phyloP scores from a whole-genome alignment of 2,888 invertebrate species.

The Mesoligia furuncula region DNA sequence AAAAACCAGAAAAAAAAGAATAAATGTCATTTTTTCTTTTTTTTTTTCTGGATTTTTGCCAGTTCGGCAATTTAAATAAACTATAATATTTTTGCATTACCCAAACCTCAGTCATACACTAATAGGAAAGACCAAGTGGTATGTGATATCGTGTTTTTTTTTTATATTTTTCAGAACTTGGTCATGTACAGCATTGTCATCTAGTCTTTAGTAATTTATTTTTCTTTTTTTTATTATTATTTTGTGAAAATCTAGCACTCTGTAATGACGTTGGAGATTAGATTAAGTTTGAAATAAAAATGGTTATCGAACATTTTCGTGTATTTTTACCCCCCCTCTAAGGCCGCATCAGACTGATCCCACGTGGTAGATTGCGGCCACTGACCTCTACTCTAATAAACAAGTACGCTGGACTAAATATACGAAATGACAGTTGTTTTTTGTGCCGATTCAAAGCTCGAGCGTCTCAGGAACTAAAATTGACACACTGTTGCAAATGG shows the following conservation, averaged over 20 bases:
- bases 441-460: no score
- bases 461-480: no score
- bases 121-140: conserved; percentile 66
- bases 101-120: conserved; percentile 58
- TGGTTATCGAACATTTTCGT: conserved; percentile 78
- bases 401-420: no score
- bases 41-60: not conserved
- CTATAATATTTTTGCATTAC: not conserved
- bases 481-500: no score
- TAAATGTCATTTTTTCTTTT: not conserved
- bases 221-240: conserved; percentile 71
- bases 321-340: conserved; percentile 54
- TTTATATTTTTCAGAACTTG: conserved; percentile 70
- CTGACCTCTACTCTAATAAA: no score
- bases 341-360: no score
- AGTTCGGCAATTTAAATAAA: no score
- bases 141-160: conserved; percentile 74
- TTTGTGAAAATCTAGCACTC: conserved; percentile 73
- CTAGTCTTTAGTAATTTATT: conserved; percentile 89
- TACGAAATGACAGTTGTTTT: no score
- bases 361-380: no score
- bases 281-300: conserved; percentile 88
- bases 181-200: conserved; percentile 83
- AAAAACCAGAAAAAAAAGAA: not conserved
- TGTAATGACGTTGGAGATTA: conserved; percentile 82